Percentiles rank a stretch among this genome's conserved stretches.
phyloP scores from a whole-genome alignment of 2,888 invertebrate species.

The Diadromus collaris region DNA sequence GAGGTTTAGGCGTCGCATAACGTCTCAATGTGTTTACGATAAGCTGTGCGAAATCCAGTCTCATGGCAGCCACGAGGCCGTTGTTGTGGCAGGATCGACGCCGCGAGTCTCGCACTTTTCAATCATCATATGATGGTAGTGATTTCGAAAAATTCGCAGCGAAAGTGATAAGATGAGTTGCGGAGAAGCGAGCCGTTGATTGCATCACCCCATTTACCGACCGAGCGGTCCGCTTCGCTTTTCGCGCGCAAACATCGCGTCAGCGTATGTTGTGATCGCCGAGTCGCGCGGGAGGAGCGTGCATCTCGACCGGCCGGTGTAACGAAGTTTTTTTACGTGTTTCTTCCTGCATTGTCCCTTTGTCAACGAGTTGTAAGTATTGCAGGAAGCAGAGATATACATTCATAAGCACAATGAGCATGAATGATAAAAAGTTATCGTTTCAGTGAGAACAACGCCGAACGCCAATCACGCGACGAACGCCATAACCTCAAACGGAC shows the following conservation, averaged over 20 bases:
- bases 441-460: slow-evolving; percentile 3
- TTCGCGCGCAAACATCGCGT: neutral
- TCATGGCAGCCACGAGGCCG: neutral
- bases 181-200: neutral
- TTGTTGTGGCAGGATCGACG: slow-evolving; percentile 4
- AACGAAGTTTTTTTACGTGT: neutral
- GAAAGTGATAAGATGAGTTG: neutral
- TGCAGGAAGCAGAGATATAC: neutral
- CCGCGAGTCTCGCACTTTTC: slow-evolving; percentile 2
- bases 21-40: too few relatives aligned
- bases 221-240: neutral
- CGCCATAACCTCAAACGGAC: neutral
- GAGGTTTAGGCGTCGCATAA: too few relatives aligned
- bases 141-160: neutral
- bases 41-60: slow-evolving; percentile 1
- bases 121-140: neutral
- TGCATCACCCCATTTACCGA: neutral
- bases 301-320: neutral
- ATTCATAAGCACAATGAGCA: neutral
- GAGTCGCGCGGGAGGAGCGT: neutral
- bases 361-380: slow-evolving; percentile 1
- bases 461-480: neutral
- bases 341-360: neutral
- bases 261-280: neutral
- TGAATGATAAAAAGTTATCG: neutral